phyloP scores from a whole-genome alignment of 2,113 vertebrate species.

The Malurus cyaneus region DNA sequence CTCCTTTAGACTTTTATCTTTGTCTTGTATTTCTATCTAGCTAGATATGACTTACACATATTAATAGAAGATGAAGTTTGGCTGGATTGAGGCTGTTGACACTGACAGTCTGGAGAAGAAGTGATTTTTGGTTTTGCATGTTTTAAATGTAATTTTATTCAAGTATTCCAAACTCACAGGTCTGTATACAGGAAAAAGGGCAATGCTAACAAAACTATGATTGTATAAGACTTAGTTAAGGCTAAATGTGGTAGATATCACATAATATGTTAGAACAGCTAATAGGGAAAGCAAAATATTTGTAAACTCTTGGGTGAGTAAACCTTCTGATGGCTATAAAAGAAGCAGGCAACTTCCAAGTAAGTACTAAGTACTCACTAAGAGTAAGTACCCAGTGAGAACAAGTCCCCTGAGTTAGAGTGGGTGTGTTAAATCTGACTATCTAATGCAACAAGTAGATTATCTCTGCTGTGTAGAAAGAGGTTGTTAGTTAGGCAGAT shows the following conservation, averaged over 20 bases:
- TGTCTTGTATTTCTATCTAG: neutral
- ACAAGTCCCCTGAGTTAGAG: neutral
- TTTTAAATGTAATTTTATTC: neutral
- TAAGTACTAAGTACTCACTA: neutral
- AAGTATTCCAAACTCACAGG: neutral
- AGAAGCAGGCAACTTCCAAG: neutral
- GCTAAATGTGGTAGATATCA: neutral
- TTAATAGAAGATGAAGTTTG: neutral
- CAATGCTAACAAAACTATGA: neutral
- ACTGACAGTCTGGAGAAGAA: neutral
- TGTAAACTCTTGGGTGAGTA: neutral
- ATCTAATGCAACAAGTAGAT: neutral
- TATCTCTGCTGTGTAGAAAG: neutral
- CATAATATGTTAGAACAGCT: neutral
- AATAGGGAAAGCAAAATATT: neutral
- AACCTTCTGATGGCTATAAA: neutral
- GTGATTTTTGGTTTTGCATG: neutral
- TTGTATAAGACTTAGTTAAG: neutral
- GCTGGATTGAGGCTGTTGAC: neutral
- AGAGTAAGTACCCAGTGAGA: neutral
- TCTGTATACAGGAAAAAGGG: neutral
- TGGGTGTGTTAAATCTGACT: neutral
- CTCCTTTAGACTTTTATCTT: neutral
- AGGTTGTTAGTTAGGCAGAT: neutral
- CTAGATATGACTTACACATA: neutral